Evolutionary conservation across 2,797 vertebrate species (phyloP).

Genomic region (Tauraco hartlaubi): DNA sequence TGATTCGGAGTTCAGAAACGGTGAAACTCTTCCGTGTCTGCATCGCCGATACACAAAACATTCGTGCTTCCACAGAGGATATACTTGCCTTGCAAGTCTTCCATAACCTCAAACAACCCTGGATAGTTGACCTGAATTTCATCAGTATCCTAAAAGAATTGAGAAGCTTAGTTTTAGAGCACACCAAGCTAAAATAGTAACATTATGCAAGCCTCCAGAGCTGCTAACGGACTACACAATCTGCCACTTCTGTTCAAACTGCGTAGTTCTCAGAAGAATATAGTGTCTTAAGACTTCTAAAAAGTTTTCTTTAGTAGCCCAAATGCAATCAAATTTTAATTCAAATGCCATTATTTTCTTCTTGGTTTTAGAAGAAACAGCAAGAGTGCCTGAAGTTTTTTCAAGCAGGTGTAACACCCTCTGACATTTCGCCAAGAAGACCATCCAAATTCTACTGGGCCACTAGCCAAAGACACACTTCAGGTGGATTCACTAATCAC

Average conservation of each 20-base stretch:
- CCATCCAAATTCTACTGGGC: neutral
- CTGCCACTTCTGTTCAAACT: neutral
- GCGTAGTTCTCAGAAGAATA: neutral
- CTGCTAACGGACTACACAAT: neutral
- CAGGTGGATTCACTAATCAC: neutral
- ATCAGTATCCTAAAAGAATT: constrained; percentile 87
- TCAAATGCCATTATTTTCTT: neutral
- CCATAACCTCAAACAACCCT: constrained; percentile 92
- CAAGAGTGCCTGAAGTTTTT: neutral
- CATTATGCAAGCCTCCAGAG: neutral
- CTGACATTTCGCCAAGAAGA: neutral
- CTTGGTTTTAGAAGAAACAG: neutral
- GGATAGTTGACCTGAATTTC: constrained; percentile 94
- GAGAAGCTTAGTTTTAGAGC: neutral
- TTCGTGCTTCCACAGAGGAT: neutral
- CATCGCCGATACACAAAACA: neutral
- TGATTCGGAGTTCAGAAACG: neutral
- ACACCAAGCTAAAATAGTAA: neutral
- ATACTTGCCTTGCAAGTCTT: constrained; percentile 90
- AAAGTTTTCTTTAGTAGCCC: neutral
- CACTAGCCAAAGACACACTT: neutral
- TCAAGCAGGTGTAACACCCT: neutral
- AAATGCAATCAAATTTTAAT: neutral
- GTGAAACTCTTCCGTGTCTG: neutral
- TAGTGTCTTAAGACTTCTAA: neutral